phyloP scores from a whole-genome alignment of 1,140 invertebrate genomes.

The Nautilus pompilius region DNA sequence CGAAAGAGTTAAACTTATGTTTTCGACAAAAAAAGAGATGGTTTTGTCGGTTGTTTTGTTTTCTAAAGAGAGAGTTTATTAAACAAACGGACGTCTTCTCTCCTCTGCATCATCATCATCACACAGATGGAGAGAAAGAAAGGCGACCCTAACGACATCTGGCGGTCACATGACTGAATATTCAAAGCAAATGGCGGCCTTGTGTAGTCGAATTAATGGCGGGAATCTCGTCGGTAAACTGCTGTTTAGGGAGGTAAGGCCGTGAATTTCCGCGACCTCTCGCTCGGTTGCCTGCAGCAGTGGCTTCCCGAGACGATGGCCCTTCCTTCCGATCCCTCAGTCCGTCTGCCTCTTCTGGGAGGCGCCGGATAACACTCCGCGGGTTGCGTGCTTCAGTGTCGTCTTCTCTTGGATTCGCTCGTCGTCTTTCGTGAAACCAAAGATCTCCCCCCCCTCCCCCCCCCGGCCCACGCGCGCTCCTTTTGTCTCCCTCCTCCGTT shows the following conservation, averaged over 20 bases:
- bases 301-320: background rate
- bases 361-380: background rate
- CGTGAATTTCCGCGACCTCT: background rate
- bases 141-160: no score
- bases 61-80: no score
- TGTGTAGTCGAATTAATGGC: constrained; percentile 2
- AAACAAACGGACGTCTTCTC: no score
- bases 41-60: no score
- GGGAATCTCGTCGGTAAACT: constrained; percentile 19
- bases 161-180: constrained; percentile 6
- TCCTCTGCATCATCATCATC: no score
- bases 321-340: background rate
- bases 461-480: background rate
- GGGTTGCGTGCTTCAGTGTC: background rate
- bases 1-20: no score
- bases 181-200: constrained; percentile 23
- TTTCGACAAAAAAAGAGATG: no score
- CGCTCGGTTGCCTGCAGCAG: background rate
- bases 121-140: no score
- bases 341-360: background rate
- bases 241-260: constrained; percentile 17
- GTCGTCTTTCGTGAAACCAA: background rate
- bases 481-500: background rate
- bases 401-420: no score
- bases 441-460: background rate